Percentiles rank a stretch among this genome's conserved stretches.
These are phyloP conservation scores for Nomada fucata DNA, from an alignment of 2,888 invertebrate species.

Conservation along the genomic window DNA sequence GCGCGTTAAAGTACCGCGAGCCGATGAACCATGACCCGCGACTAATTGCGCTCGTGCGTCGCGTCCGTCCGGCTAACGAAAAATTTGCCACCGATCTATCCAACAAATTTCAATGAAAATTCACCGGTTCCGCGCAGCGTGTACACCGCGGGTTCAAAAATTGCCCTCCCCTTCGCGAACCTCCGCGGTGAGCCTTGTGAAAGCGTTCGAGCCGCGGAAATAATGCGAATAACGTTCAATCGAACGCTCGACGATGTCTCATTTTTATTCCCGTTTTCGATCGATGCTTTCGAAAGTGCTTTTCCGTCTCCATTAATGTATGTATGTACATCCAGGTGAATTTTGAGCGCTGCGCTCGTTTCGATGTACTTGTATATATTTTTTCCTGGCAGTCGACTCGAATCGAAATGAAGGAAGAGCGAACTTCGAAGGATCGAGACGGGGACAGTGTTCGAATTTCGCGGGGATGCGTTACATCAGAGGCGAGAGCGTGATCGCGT, in stretches of 20 bases:
- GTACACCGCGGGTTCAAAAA: conserved; percentile 17
- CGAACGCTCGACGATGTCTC: neutral
- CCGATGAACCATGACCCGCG: conserved; percentile 58
- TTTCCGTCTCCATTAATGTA: neutral
- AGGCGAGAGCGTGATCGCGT: too few species aligned
- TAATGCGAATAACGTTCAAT: conserved; percentile 37
- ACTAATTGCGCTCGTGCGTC: conserved; percentile 64
- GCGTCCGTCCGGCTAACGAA: conserved; percentile 13
- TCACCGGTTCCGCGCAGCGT: neutral
- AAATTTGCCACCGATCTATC: conserved; percentile 47
- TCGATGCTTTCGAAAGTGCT: neutral
- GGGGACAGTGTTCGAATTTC: neutral
- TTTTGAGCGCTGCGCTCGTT: too few species aligned
- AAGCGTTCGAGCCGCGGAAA: conserved; percentile 24
- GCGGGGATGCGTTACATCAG: too few species aligned
- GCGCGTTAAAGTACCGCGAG: conserved; percentile 48
- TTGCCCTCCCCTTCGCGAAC: neutral
- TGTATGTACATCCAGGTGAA: neutral
- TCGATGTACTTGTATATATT: neutral
- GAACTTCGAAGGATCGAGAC: too few species aligned
- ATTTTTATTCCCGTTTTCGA: neutral
- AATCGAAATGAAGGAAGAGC: too few species aligned
- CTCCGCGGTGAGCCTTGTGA: neutral
- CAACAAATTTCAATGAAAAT: conserved; percentile 51
- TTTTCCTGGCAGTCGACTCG: too few species aligned